phyloP scores from a whole-genome alignment of 2,888 invertebrate genomes.

The Polia nebulosa region DNA sequence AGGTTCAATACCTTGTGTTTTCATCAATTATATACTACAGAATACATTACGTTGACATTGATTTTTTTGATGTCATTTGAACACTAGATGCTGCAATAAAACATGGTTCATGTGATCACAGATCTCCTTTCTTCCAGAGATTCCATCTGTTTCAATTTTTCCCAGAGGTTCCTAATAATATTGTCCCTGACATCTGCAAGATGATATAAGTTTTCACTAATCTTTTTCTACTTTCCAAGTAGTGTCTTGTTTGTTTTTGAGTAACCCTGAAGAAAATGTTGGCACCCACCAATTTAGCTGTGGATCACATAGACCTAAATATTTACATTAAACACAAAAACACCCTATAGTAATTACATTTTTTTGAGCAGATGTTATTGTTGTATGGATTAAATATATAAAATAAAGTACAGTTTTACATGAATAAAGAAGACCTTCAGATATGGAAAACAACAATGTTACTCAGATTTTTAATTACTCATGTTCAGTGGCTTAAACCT shows the following conservation, averaged over 20 bases:
- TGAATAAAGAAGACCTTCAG: constrained; percentile 6
- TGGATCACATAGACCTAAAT: constrained; percentile 8
- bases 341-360: neutral
- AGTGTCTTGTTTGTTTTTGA: constrained; percentile 13
- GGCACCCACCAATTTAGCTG: neutral
- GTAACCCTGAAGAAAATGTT: neutral
- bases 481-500: constrained; percentile 10
- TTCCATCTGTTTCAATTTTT: constrained; percentile 18
- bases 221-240: constrained; percentile 9
- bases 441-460: constrained; percentile 32
- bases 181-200: constrained; percentile 30
- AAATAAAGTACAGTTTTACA: neutral
- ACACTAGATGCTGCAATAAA: constrained; percentile 16
- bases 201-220: constrained; percentile 39
- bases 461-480: constrained; percentile 41
- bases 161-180: constrained; percentile 2
- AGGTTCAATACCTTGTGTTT: constrained; percentile 70
- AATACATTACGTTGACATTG: constrained; percentile 60
- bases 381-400: constrained; percentile 7
- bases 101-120: constrained; percentile 9
- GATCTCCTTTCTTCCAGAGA: constrained; percentile 14
- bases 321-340: constrained; percentile 13
- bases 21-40: constrained; percentile 28
- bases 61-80: constrained; percentile 55
- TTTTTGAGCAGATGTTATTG: neutral